Percentiles rank a stretch among this genome's conserved stretches.
phyloP scores from a whole-genome alignment of 2,888 invertebrate species.

The Blomia tropicalis region DNA sequence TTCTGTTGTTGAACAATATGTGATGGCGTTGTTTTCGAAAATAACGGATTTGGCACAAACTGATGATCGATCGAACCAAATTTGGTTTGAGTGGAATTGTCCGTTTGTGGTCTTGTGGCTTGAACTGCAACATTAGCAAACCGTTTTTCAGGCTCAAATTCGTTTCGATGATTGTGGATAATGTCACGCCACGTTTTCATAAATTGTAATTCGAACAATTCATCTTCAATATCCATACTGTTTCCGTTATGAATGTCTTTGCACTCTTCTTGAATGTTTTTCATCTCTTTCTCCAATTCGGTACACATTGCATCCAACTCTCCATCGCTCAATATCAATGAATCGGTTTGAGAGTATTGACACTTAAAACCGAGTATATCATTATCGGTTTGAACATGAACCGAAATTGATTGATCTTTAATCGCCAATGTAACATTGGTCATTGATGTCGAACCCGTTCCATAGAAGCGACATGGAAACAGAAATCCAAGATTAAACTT shows the following conservation, averaged over 20 bases:
- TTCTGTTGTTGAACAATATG: not conserved
- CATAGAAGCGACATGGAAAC: constrained; percentile 3
- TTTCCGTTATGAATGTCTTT: not conserved
- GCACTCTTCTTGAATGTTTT: not conserved
- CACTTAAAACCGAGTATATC: constrained; percentile 6
- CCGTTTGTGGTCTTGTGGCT: not conserved
- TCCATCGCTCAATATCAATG: not conserved
- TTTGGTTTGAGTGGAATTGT: constrained; percentile 20
- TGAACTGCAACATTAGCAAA: constrained; percentile 15
- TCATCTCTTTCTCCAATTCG: not conserved
- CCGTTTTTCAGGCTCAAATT: not conserved
- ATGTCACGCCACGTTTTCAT: not conserved
- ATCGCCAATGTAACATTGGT: not conserved
- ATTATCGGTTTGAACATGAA: not conserved
- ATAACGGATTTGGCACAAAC: constrained; percentile 17
- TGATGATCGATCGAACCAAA: constrained; percentile 9
- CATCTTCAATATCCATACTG: not conserved
- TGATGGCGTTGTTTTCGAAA: not conserved
- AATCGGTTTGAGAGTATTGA: constrained; percentile 9
- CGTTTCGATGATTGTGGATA: not conserved
- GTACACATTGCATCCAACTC: not conserved
- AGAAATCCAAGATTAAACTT: not conserved
- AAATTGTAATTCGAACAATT: not conserved
- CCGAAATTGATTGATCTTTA: not conserved
- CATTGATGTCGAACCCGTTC: not conserved